Percentiles rank a stretch among this genome's conserved stretches.
Evolutionary conservation across 2,113 vertebrate species (phyloP).

Genomic region (Dicaeum eximium): DNA sequence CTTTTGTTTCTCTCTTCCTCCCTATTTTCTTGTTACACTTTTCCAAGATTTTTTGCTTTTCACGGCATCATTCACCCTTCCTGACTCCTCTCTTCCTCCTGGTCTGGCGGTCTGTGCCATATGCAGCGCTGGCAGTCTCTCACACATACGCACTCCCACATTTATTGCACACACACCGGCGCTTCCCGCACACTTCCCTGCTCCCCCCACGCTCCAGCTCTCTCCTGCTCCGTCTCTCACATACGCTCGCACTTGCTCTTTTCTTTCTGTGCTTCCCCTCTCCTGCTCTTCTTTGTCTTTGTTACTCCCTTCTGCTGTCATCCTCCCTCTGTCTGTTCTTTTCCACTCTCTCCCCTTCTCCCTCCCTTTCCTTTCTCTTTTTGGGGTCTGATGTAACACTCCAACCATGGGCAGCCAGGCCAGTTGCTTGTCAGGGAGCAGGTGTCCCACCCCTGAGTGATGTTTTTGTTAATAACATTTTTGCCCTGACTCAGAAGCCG

Average conservation of each 20-base stretch:
- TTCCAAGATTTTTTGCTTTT: neutral
- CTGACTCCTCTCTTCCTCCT: neutral
- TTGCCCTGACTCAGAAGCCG: conserved; percentile 80
- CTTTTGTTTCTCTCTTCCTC: neutral
- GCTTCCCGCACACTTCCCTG: neutral
- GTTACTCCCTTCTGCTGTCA: conserved; percentile 31
- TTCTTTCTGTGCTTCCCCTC: conserved; percentile 36
- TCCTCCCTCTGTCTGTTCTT: conserved; percentile 23
- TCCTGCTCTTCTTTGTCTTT: conserved; percentile 19
- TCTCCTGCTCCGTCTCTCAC: conserved; percentile 35
- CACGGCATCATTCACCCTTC: neutral
- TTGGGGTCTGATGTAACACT: conserved; percentile 75
- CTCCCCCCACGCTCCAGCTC: conserved; percentile 10
- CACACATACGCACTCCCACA: conserved; percentile 2
- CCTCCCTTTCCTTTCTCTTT: conserved; percentile 45
- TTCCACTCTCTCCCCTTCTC: conserved; percentile 42
- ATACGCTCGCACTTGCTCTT: conserved; percentile 45
- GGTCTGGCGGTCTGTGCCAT: neutral
- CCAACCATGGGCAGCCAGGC: conserved; percentile 70
- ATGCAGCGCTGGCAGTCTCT: neutral
- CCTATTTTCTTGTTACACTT: conserved; percentile 23
- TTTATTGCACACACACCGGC: neutral
- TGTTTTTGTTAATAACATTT: conserved; percentile 78
- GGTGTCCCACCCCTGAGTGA: conserved; percentile 81
- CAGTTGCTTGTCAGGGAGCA: conserved; percentile 90